Percentiles rank a stretch among this genome's conserved stretches.
phyloP scores from a whole-genome alignment of 2,113 vertebrate genomes.

The Gymnorhina tibicen region DNA sequence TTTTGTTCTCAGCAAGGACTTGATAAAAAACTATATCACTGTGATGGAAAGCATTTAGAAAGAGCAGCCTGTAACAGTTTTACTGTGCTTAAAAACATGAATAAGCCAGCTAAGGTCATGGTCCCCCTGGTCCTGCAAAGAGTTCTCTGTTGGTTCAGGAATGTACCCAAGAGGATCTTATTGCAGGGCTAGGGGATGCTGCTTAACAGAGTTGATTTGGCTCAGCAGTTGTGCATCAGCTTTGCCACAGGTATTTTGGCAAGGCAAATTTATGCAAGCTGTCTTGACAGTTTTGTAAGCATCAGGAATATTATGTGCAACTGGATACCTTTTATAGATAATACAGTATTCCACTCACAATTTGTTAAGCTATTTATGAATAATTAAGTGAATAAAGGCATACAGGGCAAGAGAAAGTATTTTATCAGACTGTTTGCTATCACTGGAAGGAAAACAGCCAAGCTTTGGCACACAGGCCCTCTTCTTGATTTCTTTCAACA shows the following conservation, averaged over 20 bases:
- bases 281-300: neutral
- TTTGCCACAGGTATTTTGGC: slow-evolving; percentile 22
- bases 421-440: neutral
- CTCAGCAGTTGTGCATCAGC: neutral
- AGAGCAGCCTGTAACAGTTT: neutral
- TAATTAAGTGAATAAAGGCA: neutral
- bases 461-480: neutral
- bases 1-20: neutral
- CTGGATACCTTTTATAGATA: neutral
- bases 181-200: neutral
- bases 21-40: neutral
- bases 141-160: neutral
- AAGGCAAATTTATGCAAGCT: neutral
- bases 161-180: neutral
- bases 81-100: neutral
- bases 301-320: neutral
- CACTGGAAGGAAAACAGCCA: neutral
- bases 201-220: neutral
- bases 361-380: neutral
- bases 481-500: neutral
- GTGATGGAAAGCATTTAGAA: neutral
- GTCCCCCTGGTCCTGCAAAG: neutral
- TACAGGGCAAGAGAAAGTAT: neutral
- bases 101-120: neutral
- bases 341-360: neutral